These are phyloP conservation scores for Dendrolimus punctatus DNA, from an alignment of 1,140 invertebrate species.

Conservation along the genomic window DNA sequence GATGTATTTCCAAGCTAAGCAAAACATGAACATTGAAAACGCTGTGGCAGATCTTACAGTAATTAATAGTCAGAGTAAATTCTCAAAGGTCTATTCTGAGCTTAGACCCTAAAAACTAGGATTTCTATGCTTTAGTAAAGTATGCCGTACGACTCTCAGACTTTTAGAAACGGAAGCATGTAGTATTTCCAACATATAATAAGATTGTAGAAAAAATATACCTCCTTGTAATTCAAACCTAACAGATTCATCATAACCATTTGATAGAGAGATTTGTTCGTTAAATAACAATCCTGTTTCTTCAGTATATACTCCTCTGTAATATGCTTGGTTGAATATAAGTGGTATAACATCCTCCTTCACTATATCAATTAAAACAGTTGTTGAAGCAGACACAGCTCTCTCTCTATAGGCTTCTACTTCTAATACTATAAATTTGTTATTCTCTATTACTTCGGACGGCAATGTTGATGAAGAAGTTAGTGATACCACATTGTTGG, in stretches of 20 bases:
- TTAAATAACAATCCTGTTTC: conserved; percentile 24
- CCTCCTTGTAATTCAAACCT: conserved; percentile 34
- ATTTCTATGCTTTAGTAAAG: too few relatives aligned
- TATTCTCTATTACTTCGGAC: conserved; percentile 18
- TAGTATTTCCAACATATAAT: conserved; percentile 2
- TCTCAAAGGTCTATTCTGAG: too few relatives aligned
- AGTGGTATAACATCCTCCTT: conserved; percentile 17
- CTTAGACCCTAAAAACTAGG: too few relatives aligned
- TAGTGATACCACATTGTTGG: conserved; percentile 22
- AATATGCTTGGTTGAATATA: conserved; percentile 32
- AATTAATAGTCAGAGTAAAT: too few relatives aligned
- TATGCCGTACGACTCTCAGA: too few relatives aligned
- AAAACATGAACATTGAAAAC: too few relatives aligned
- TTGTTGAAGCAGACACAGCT: conserved; percentile 24
- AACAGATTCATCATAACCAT: conserved; percentile 34
- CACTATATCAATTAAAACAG: conserved; percentile 31
- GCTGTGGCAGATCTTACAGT: too few relatives aligned
- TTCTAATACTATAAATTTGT: conserved; percentile 31
- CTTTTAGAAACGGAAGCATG: background rate
- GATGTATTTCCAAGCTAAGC: too few relatives aligned
- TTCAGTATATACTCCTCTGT: conserved; percentile 26
- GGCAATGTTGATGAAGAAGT: conserved; percentile 14
- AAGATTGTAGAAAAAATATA: conserved; percentile 10
- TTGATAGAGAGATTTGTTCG: conserved; percentile 20
- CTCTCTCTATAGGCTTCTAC: conserved; percentile 29